Evolutionary conservation across 1,140 invertebrate genomes (phyloP), one percentile per base, ranked within the genome.

Genomic region (Hormaphis cornu): DNA sequence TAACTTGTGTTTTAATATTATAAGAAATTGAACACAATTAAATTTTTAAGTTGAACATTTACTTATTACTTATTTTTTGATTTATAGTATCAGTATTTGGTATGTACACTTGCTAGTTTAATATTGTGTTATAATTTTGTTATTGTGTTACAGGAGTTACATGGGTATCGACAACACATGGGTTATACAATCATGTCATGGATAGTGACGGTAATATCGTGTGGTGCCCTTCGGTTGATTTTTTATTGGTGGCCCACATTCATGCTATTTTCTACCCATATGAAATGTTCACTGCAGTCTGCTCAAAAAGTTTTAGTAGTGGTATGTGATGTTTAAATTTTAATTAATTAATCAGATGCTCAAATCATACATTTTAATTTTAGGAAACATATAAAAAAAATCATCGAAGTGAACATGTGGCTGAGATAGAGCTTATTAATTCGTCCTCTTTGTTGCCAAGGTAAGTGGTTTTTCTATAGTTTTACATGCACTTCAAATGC

Each of bases 181-280:
- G 22, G 80, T 1, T 81, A 79, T 71, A 82, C 79, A 1, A 72
- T 81, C 24, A 14, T 87, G 1, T 86, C 83, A 24, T 87, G 84
- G 81, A 58, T 85, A 0, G 78, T 82, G 6, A 86, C 87, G 63
- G 73, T 87, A 2, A 53, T 90, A 10, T 88, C 87, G 10, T 78
- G 82, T 18, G 93, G 93, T 28, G 75, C 90, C 8, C 79, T 94
- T 7, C 83, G 89, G 30, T 80, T 96, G 35, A 75, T 95, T 42
- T 88, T 93, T 77, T 89, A 94, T 76, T 96, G 93, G 92, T 88
- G 86, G 78, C 90, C 91, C 1, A 86, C 85, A 58, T 84, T 89
- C 79, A 82, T 87, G 74, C 80, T 95, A 20, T 86, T 88, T 69
- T 82, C 85, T 2, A 93, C 89, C 1, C 87, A 90, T 74, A 77